A percentile compares a stretch with the other conserved stretches of the same genome.
phyloP scores from a whole-genome alignment of 2,113 vertebrate species.

The Columba janthina region DNA sequence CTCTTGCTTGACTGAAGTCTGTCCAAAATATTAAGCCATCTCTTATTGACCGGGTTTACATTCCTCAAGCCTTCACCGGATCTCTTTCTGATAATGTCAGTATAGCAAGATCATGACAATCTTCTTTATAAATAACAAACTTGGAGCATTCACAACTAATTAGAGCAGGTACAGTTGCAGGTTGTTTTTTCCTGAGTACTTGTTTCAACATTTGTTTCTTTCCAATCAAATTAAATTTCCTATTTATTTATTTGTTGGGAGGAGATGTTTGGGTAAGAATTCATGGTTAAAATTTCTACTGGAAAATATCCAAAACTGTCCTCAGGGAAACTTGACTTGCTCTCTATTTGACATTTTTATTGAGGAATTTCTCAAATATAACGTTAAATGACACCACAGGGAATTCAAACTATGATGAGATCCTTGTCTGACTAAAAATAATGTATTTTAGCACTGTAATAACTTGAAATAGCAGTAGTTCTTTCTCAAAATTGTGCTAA shows the following conservation, averaged over 20 bases:
- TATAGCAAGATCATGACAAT: not conserved
- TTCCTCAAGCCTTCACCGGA: not conserved
- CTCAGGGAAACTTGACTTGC: constrained; percentile 50
- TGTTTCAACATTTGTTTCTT: not conserved
- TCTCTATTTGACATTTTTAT: constrained; percentile 81
- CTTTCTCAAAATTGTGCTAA: constrained; percentile 63
- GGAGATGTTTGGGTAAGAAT: constrained; percentile 55
- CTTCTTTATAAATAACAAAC: not conserved
- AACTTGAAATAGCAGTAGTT: constrained; percentile 62
- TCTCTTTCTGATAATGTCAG: not conserved
- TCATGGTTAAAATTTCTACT: constrained; percentile 64
- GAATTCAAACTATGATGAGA: constrained; percentile 61
- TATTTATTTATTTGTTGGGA: not conserved
- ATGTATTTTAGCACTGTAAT: constrained; percentile 57
- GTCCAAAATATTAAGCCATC: not conserved
- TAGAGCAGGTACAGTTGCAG: not conserved
- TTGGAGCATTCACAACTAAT: not conserved
- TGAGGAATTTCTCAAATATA: constrained; percentile 80
- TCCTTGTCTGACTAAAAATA: constrained; percentile 56
- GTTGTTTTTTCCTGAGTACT: not conserved
- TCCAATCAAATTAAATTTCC: constrained; percentile 15
- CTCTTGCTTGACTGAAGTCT: not conserved
- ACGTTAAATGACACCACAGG: constrained; percentile 73
- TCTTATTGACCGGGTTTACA: not conserved
- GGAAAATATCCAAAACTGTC: constrained; percentile 67